A percentile compares a stretch with the other conserved stretches of the same genome.
Conservation (phyloP, 2,797 vertebrate species). For the Hipposideros larvatus region DNA sequence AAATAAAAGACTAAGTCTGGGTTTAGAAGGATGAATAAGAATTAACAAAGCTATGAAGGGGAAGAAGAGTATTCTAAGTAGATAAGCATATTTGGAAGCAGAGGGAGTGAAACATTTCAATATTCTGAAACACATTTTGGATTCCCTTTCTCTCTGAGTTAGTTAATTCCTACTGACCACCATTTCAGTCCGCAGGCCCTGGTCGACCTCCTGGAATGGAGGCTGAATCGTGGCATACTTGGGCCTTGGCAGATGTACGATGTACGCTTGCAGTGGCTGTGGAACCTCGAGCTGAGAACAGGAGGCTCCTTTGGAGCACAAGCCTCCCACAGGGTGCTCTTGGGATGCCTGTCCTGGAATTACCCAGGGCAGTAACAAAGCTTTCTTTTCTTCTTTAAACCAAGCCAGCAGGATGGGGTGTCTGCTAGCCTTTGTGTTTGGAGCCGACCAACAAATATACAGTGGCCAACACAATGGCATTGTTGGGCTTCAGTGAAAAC, state of each 20-base stretch:
- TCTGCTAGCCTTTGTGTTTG: constrained; percentile 81
- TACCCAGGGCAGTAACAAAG: constrained; percentile 79
- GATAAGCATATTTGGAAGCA: background rate
- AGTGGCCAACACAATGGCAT: constrained; percentile 76
- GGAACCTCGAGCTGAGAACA: constrained; percentile 71
- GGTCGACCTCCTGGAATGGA: constrained; percentile 23
- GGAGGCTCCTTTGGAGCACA: constrained; percentile 75
- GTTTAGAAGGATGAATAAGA: constrained; percentile 45
- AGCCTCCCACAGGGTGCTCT: constrained; percentile 75
- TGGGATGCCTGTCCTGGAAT: constrained; percentile 80
- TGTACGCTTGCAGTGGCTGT: constrained; percentile 49
- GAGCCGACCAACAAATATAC: constrained; percentile 74
- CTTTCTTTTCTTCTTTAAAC: constrained; percentile 81
- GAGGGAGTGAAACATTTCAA: constrained; percentile 47
- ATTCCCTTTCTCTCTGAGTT: constrained; percentile 43
- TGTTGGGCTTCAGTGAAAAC: constrained; percentile 81
- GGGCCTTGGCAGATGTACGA: constrained; percentile 23
- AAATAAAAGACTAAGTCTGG: background rate
- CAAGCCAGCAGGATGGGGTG: constrained; percentile 79
- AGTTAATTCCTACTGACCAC: background rate
- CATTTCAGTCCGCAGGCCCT: background rate
- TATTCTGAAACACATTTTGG: constrained; percentile 30
- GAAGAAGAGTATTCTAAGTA: background rate
- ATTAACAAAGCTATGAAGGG: constrained; percentile 35
- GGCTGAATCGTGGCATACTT: background rate